Conservation (phyloP, 1,140 invertebrate species). For the Thaumatotibia leucotreta region DNA sequence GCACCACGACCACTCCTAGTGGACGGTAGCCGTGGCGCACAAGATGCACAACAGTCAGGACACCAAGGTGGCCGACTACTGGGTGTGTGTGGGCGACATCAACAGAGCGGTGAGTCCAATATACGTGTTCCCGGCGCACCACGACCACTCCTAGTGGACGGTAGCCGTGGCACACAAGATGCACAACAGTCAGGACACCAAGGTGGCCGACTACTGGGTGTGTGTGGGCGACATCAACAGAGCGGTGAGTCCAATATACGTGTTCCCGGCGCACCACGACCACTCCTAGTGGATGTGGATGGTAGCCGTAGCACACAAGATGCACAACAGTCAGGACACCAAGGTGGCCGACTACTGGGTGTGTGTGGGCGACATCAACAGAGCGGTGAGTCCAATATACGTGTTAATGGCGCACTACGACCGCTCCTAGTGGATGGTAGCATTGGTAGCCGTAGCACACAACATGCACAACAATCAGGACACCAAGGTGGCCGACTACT, state of each 20-base stretch:
- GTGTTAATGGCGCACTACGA: no score
- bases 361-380: conserved; percentile 95
- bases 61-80: conserved; percentile 73
- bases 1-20: no score
- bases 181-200: conserved; percentile 60
- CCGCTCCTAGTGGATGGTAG: no score
- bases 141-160: conserved; percentile 96
- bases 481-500: no score
- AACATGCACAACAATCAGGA: no score
- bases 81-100: conserved; percentile 95
- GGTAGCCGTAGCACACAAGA: conserved; percentile 78
- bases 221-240: conserved; percentile 97
- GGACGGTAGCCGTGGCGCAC: conserved; percentile 84
- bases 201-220: conserved; percentile 80
- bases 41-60: conserved; percentile 64
- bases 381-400: conserved; percentile 89
- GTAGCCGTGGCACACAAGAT: conserved; percentile 78
- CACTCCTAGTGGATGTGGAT: conserved; percentile 97
- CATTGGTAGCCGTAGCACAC: no score
- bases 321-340: conserved; percentile 60
- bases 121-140: conserved; percentile 86
- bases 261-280: conserved; percentile 88
- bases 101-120: no score
- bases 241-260: no score
- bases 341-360: conserved; percentile 80